Evolutionary conservation across 2,113 vertebrate genomes (phyloP), one percentile per base, ranked within the genome.

Genomic region (Drymodes brunneopygia): DNA sequence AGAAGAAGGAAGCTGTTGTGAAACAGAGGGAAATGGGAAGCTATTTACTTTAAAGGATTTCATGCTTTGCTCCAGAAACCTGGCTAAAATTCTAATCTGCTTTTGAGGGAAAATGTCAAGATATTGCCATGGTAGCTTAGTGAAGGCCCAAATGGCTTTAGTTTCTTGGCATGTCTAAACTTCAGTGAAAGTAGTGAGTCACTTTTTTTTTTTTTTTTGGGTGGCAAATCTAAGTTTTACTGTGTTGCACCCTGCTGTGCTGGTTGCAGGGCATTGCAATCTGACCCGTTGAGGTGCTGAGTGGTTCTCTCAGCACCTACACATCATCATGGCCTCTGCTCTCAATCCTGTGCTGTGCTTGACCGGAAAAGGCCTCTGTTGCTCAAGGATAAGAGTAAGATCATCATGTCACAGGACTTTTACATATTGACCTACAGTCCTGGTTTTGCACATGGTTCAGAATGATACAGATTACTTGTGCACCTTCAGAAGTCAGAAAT

Each of bases 21-120:
- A 85, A 96, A 79, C 72, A 75, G 86, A 79, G 69, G 88, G 88
- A 96, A 97, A 97, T 77, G 71, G 88, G 88, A 96, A 98, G 88
- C 33, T 27, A 88, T 94, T 92, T 88, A 86, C 95, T 97, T 97
- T 94, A 97, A 96, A 25, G 42, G 82, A 97, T 98, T 98, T 98
- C 94, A 97, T 92, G 96, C 93, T 97, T 97, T 82, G 48, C 91
- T 97, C 81, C 86, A 96, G 72, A 88, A 95, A 95, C 91, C 94
- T 87, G 84, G 90, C 71, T 95, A 92, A 93, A 91, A 94, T 96
- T 93, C 92, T 97, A 48, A 85, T 95, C 91, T 96, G 61, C 65
- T 97, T 97, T 95, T 78, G 64, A 96, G 53, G 97, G 64, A 87
- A 97, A 97, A 70, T 96, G 83, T 94, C 89, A 91, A 95, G 86